Conservation (phyloP, 92 coral and sea anemone species). For the Nematostella vectensis region DNA sequence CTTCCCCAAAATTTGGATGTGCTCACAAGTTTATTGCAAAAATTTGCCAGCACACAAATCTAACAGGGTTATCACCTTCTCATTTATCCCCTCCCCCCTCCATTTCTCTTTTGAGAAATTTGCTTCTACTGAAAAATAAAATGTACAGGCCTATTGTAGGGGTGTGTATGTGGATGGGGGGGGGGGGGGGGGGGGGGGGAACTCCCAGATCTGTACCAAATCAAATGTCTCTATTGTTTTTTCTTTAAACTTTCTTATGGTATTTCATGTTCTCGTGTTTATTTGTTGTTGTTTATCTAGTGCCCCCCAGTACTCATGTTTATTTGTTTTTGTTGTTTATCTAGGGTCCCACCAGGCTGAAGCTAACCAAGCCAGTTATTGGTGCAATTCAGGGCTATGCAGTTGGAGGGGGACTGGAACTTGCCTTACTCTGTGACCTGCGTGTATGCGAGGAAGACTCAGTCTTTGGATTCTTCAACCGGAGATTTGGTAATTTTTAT, state of each 20-base stretch:
- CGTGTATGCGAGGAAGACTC: slow-evolving; percentile 73
- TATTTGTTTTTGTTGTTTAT: neutral
- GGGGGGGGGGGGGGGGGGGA: neutral
- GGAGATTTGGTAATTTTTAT: slow-evolving; percentile 61
- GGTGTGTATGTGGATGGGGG: neutral
- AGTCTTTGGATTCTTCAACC: slow-evolving; percentile 78
- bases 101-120: too few species aligned
- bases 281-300: too few species aligned
- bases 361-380: slow-evolving; percentile 77
- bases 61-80: too few species aligned
- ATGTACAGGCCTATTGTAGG: too few species aligned
- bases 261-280: too few species aligned
- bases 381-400: slow-evolving; percentile 82
- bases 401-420: slow-evolving; percentile 89
- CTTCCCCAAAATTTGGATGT: too few species aligned
- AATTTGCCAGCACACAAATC: too few species aligned
- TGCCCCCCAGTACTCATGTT: too few species aligned
- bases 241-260: too few species aligned
- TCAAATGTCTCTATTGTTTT: neutral
- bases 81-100: too few species aligned
- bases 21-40: too few species aligned
- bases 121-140: too few species aligned
- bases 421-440: slow-evolving; percentile 80
- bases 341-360: slow-evolving; percentile 74
- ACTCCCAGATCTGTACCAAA: neutral